Evolutionary conservation across 2,113 vertebrate genomes (phyloP).

Genomic region (Platysternon megacephalum): DNA sequence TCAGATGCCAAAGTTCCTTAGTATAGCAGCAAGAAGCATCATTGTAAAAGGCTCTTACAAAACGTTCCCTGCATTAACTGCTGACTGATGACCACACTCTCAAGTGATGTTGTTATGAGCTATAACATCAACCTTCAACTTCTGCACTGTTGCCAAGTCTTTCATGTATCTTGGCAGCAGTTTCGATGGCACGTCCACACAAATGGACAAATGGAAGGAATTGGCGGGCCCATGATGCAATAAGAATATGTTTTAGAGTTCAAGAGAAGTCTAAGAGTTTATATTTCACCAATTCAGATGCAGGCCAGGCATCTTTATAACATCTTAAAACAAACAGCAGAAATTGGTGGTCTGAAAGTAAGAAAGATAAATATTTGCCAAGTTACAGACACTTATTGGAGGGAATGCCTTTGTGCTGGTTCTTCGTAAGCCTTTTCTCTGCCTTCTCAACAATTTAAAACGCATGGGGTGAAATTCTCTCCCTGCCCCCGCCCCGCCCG

Average conservation of each 20-base stretch:
- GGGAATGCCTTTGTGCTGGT: constrained; percentile 46
- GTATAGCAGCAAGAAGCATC: not conserved
- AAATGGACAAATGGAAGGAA: not conserved
- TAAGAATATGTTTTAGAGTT: not conserved
- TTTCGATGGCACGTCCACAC: not conserved
- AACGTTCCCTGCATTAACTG: not conserved
- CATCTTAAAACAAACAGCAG: constrained; percentile 58
- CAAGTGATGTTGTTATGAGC: constrained; percentile 21
- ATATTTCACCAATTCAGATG: not conserved
- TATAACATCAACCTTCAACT: constrained; percentile 9
- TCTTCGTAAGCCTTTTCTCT: constrained; percentile 51
- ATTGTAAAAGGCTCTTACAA: not conserved
- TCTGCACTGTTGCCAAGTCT: not conserved
- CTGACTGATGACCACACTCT: not conserved
- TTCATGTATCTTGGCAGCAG: constrained; percentile 28
- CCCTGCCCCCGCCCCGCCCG: too few species aligned
- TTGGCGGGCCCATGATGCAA: not conserved
- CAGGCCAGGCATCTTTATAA: constrained; percentile 37
- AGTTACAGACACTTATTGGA: constrained; percentile 64
- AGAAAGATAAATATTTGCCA: constrained; percentile 65
- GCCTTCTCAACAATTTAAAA: constrained; percentile 38
- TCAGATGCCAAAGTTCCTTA: not conserved
- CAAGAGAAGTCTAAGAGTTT: not conserved
- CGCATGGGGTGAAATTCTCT: constrained; percentile 39
- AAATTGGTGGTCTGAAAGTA: constrained; percentile 43